Base-by-base conservation (phyloP, 92 coral and sea anemone genomes). In the Porites rus region DNA sequence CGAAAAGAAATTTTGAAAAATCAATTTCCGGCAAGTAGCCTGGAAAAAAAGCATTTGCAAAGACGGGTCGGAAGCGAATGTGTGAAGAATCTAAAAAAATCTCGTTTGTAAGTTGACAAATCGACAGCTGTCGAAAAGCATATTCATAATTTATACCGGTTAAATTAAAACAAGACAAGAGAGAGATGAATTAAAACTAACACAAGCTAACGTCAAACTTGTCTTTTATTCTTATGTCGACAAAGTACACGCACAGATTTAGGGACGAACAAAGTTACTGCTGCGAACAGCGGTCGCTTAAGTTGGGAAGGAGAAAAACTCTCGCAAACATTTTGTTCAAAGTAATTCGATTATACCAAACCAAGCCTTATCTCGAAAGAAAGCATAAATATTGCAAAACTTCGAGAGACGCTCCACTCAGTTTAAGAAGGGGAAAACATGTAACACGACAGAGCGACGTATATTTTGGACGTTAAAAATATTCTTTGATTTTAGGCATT, bases 331-430 rank as follows among this genome's bases (percentile, higher is more conserved):
- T 38, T 56, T 71, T 56, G 11, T 56, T 51, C 16, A 79, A 79
- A 79, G 51, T 65, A 79, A 71, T 83, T 83, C 64, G 62, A 83
- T 74, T 83, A 25, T 61, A 83, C 62, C 80, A 83, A 77, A 83
- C 87, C 79, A 73, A 83, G 80, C 87, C 53, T 83, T 74, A 83
- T 73, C 87, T 63, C n/a, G 87, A 74, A 74, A 51, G 84, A 79
- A 69, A 85, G 38, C 95, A 94, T 94, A 85, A 94, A 94, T 94
- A 94, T 92, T 94, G 95, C 98, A 94, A 74, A 85, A 87, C 77
- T 83, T 83, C 72, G 87, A 62, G 80, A 74, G 87, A 73, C 74
- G 87, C 80, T 73, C 22, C 87, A 64, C 87, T 83, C 87, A n/a
- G 87, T 83, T 83, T 73, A 83, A 64, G 64, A 73, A 24, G 50